Evolutionary conservation across 2,797 vertebrate species (phyloP).

Genomic region (Hirundo rustica): DNA sequence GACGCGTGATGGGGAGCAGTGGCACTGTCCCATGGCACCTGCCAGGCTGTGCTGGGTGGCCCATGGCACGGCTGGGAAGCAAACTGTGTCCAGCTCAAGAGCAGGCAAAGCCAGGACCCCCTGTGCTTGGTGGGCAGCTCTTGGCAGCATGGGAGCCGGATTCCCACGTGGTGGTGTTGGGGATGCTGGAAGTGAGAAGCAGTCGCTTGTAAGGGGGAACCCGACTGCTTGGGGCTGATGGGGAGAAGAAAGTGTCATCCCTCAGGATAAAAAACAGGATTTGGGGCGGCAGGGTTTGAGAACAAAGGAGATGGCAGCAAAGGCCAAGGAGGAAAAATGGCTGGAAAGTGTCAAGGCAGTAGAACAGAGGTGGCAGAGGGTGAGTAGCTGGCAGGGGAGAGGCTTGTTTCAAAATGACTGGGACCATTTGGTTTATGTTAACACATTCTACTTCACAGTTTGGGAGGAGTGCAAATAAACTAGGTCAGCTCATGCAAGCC

Average conservation of each 20-base stretch:
- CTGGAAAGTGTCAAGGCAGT: conserved; percentile 35
- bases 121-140: background rate
- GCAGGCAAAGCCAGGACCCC: background rate
- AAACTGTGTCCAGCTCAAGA: background rate
- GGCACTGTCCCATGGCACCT: fast-evolving
- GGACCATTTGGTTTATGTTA: conserved; percentile 65
- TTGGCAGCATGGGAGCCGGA: background rate
- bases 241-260: background rate
- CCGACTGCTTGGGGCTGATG: background rate
- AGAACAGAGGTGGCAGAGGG: conserved; percentile 44
- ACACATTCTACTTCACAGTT: conserved; percentile 61
- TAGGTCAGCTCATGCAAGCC: conserved; percentile 56
- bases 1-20: fast-evolving
- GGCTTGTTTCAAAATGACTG: conserved; percentile 53
- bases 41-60: background rate
- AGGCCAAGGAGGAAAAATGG: background rate
- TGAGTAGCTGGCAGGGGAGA: conserved; percentile 51
- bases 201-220: fast-evolving
- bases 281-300: background rate
- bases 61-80: fast-evolving
- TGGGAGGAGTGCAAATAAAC: conserved; percentile 62
- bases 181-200: background rate
- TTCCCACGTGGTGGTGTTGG: fast-evolving
- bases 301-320: background rate
- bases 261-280: background rate